These are phyloP conservation scores for Oreochromis spilurus DNA, from an alignment of 2,113 vertebrate species.

Conservation along the genomic window DNA sequence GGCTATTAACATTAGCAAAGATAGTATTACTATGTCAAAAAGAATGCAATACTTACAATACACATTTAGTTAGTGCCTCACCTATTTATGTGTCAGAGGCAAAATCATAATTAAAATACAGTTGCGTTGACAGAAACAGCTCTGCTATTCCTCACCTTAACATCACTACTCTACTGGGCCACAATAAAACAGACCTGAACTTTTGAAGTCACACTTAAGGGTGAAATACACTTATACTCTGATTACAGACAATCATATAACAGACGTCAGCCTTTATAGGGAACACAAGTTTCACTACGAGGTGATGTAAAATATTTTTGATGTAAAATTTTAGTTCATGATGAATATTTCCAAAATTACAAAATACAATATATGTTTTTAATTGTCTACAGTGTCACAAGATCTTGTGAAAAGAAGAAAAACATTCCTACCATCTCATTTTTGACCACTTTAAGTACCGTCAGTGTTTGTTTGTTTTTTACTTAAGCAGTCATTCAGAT, in stretches of 20 bases:
- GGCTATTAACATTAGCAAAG: not conserved
- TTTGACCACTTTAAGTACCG: not conserved
- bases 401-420: not conserved
- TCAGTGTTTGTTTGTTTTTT: not conserved
- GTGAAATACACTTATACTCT: not conserved
- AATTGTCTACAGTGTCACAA: not conserved
- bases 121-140: not conserved
- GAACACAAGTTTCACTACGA: not conserved
- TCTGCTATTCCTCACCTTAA: not conserved
- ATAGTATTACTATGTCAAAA: not conserved
- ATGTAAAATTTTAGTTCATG: not conserved
- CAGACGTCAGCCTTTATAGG: not conserved
- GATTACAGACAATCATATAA: not conserved
- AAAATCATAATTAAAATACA: not conserved
- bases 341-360: not conserved
- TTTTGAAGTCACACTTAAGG: not conserved
- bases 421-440: not conserved
- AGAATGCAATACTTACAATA: not conserved
- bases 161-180: not conserved
- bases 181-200: not conserved
- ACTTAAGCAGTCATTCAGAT: not conserved
- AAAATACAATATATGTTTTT: not conserved
- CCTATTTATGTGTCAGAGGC: not conserved
- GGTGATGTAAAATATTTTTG: not conserved
- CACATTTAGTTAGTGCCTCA: not conserved